Conservation (phyloP, 2,888 invertebrate species). For the Hyalella azteca region DNA sequence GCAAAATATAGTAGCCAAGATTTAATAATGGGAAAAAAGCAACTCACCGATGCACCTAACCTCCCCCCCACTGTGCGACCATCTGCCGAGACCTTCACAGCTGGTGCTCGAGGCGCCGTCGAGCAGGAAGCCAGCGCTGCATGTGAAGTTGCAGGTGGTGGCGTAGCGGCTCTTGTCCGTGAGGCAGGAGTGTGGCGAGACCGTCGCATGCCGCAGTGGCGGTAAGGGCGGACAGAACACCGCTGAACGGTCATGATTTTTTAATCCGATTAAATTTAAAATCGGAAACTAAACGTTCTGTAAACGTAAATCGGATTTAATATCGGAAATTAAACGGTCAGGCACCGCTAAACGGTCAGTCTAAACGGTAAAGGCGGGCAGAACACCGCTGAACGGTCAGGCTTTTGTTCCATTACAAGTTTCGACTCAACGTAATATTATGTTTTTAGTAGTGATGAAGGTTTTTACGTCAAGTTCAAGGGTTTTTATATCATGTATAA, state of each 20-base stretch:
- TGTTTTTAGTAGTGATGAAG: too few species aligned
- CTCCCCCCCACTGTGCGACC: slow-evolving; percentile 67
- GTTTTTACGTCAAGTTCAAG: too few species aligned
- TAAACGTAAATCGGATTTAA: too few species aligned
- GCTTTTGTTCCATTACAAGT: too few species aligned
- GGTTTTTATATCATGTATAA: too few species aligned
- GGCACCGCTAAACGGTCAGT: too few species aligned
- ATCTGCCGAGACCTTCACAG: slow-evolving; percentile 69
- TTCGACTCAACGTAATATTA: too few species aligned
- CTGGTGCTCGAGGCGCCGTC: slow-evolving; percentile 65
- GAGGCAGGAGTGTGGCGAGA: slow-evolving; percentile 68
- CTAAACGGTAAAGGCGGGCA: slow-evolving; percentile 67
- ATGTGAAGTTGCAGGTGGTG: slow-evolving; percentile 69
- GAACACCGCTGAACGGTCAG: slow-evolving; percentile 65
- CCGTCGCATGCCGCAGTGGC: slow-evolving; percentile 67
- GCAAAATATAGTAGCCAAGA: background rate
- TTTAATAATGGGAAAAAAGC: background rate
- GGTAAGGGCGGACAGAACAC: slow-evolving; percentile 67
- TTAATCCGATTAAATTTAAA: too few species aligned
- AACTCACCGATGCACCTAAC: slow-evolving; percentile 67
- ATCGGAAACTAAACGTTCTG: too few species aligned
- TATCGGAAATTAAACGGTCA: too few species aligned
- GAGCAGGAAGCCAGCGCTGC: slow-evolving; percentile 69
- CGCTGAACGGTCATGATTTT: too few species aligned
- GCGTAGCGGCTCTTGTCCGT: slow-evolving; percentile 68